Percentiles rank a stretch among this genome's conserved stretches.
Conservation (phyloP, 2,888 invertebrate genomes). For the Gibbula magus region DNA sequence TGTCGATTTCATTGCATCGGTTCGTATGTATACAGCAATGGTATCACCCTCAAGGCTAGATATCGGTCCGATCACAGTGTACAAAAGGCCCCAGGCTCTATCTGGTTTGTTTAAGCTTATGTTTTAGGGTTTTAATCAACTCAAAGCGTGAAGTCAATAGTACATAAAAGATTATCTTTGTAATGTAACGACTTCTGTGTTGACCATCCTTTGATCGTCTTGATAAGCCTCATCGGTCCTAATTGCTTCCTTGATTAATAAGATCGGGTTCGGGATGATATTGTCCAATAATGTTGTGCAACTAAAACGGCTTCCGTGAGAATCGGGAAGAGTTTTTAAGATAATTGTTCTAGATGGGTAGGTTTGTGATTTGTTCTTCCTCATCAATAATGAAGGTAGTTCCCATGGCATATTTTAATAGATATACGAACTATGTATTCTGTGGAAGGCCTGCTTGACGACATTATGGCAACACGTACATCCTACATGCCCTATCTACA, state of each 20-base stretch:
- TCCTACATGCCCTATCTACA: too few relatives aligned
- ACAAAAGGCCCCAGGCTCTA: not conserved
- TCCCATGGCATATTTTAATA: too few relatives aligned
- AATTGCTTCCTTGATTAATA: not conserved
- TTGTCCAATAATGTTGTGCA: too few relatives aligned
- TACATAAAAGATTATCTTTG: not conserved
- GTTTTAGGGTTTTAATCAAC: not conserved
- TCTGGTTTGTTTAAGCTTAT: not conserved
- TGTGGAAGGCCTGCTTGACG: too few relatives aligned
- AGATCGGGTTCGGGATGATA: not conserved
- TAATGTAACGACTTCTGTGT: not conserved
- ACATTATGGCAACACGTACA: too few relatives aligned
- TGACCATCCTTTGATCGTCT: not conserved
- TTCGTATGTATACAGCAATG: not conserved
- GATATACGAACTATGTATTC: too few relatives aligned
- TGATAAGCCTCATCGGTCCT: not conserved
- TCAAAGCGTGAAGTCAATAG: not conserved
- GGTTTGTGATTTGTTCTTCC: too few relatives aligned
- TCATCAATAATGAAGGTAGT: too few relatives aligned
- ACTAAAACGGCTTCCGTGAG: too few relatives aligned
- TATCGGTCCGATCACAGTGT: not conserved
- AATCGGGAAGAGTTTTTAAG: too few relatives aligned
- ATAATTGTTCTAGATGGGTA: too few relatives aligned
- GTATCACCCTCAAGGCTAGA: too few relatives aligned
- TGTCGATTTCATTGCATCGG: not conserved